Conservation (phyloP, 2,888 invertebrate species). For the Drosophila gaucha region DNA sequence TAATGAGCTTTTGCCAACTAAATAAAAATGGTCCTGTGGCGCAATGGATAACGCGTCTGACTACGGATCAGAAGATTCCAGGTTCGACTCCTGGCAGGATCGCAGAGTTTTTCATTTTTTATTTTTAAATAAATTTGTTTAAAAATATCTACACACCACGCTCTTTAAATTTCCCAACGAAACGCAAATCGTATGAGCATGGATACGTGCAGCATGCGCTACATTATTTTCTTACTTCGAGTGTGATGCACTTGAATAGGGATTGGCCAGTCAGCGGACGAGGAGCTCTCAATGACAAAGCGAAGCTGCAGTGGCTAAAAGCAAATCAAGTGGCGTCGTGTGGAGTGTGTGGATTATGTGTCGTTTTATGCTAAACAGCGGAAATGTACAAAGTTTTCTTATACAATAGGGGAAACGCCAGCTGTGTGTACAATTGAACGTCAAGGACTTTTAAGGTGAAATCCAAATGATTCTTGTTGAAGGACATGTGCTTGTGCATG, state of each 20-base stretch:
- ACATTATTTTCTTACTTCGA: not conserved
- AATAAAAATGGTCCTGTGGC: too few species aligned
- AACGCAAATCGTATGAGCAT: not conserved
- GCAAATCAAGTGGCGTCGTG: slow-evolving; percentile 48
- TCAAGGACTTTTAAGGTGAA: slow-evolving; percentile 57
- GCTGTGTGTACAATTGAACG: slow-evolving; percentile 22
- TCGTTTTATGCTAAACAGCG: slow-evolving; percentile 48
- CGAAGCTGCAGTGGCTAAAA: slow-evolving; percentile 26
- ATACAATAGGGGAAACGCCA: not conserved
- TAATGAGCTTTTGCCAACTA: not conserved
- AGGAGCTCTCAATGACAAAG: slow-evolving; percentile 18
- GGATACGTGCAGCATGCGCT: slow-evolving; percentile 16
- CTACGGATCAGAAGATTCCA: slow-evolving; percentile 85
- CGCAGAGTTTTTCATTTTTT: not conserved
- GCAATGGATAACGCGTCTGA: slow-evolving; percentile 83
- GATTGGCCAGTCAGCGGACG: not conserved
- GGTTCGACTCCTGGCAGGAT: slow-evolving; percentile 81
- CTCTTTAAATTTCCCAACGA: too few species aligned
- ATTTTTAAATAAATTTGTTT: too few species aligned
- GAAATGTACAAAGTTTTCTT: slow-evolving; percentile 6
- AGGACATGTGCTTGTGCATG: slow-evolving; percentile 10
- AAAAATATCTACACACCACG: too few species aligned
- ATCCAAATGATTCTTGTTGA: slow-evolving; percentile 26
- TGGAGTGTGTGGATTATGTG: slow-evolving; percentile 53
- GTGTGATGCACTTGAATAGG: not conserved